Conservation (phyloP, 2,797 vertebrate species). For the Sebastes hopkinsi region DNA sequence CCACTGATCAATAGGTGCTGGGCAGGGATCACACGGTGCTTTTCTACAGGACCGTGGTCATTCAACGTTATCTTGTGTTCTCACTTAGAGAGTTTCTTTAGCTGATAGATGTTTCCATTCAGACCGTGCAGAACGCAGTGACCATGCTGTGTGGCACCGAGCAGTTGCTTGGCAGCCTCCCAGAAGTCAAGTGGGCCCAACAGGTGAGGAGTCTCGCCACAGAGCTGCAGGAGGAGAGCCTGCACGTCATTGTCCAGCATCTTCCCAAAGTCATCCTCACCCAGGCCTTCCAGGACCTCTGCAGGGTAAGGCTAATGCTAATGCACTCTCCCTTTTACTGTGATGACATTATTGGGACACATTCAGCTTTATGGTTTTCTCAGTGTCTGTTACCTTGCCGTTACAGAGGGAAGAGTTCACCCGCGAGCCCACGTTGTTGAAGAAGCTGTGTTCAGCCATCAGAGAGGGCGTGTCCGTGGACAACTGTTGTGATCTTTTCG, state of each 20-base stretch:
- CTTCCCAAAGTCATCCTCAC: slow-evolving; percentile 84
- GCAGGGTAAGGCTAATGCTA: slow-evolving; percentile 82
- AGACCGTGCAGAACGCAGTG: slow-evolving; percentile 89
- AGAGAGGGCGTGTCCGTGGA: slow-evolving; percentile 88
- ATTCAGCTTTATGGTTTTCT: background rate
- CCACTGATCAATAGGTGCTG: slow-evolving; percentile 11
- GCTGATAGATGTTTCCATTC: slow-evolving; percentile 56
- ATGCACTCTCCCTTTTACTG: background rate
- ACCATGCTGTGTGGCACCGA: slow-evolving; percentile 89
- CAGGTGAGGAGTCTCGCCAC: slow-evolving; percentile 83
- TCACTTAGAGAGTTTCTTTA: slow-evolving; percentile 7
- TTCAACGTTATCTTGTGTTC: slow-evolving; percentile 23
- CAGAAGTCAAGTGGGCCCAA: slow-evolving; percentile 94
- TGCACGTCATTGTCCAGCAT: slow-evolving; percentile 85
- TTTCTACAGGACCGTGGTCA: background rate
- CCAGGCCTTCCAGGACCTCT: slow-evolving; percentile 85
- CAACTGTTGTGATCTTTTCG: slow-evolving; percentile 90
- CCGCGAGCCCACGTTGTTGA: slow-evolving; percentile 88
- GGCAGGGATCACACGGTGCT: background rate
- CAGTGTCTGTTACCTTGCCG: background rate
- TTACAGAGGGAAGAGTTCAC: slow-evolving; percentile 82
- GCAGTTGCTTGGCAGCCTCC: slow-evolving; percentile 88
- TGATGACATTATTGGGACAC: background rate
- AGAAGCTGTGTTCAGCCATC: slow-evolving; percentile 88
- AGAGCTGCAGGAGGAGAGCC: slow-evolving; percentile 88